phyloP scores from a whole-genome alignment of 1,140 invertebrate genomes.

The Drosophila virilis region DNA sequence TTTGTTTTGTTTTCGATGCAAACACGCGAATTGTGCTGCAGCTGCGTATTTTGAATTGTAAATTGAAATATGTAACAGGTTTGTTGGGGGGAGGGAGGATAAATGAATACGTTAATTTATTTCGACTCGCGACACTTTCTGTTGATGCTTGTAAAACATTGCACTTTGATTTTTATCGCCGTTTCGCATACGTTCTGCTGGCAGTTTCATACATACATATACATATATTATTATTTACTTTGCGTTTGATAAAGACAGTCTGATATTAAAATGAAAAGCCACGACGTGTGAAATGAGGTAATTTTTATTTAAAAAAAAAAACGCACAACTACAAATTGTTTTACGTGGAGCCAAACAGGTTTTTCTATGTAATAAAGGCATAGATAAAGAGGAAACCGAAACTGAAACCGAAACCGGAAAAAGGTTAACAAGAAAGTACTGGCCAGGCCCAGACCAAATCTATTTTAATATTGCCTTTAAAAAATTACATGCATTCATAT shows the following conservation, averaged over 20 bases:
- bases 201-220: slow-evolving; percentile 24
- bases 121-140: slow-evolving; percentile 38
- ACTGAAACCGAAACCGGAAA: slow-evolving; percentile 34
- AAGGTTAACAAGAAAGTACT: background rate
- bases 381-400: slow-evolving; percentile 41
- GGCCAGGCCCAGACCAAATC: slow-evolving; percentile 1
- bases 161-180: slow-evolving; percentile 28
- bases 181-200: slow-evolving; percentile 15
- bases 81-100: slow-evolving; percentile 23
- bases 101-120: slow-evolving; percentile 36
- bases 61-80: slow-evolving; percentile 33
- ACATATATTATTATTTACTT: slow-evolving; percentile 1
- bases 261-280: slow-evolving; percentile 42
- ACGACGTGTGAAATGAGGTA: slow-evolving; percentile 75
- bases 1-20: slow-evolving; percentile 30
- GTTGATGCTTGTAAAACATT: slow-evolving; percentile 17
- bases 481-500: slow-evolving; percentile 48
- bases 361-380: slow-evolving; percentile 26
- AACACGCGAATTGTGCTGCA: slow-evolving; percentile 33
- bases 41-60: slow-evolving; percentile 7
- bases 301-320: slow-evolving; percentile 60
- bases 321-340: slow-evolving; percentile 42
- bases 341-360: slow-evolving; percentile 55
- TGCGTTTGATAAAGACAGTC: background rate
- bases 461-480: background rate